phyloP scores from a whole-genome alignment of 1,140 invertebrate species.

The Drosophila novamexicana region DNA sequence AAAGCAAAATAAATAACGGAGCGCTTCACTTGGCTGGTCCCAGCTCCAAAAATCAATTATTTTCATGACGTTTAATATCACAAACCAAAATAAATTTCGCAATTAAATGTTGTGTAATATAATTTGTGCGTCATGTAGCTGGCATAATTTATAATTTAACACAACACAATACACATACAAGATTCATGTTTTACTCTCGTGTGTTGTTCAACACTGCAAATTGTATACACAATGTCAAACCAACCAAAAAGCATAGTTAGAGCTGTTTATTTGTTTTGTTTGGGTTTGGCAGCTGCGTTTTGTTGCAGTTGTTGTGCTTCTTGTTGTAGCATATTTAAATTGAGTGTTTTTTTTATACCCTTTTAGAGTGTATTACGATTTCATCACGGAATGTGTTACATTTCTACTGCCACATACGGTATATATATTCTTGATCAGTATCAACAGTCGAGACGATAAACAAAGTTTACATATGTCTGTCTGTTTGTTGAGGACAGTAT shows the following conservation, averaged over 20 bases:
- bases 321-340: constrained; percentile 33
- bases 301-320: constrained; percentile 11
- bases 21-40: too few species aligned
- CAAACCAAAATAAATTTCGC: background rate
- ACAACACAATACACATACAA: constrained; percentile 1
- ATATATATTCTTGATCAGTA: too few species aligned
- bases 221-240: constrained; percentile 3
- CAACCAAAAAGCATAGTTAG: constrained; percentile 12
- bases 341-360: constrained; percentile 3
- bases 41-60: too few species aligned
- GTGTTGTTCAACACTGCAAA: constrained; percentile 13
- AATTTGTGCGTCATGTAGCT: constrained; percentile 5
- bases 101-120: constrained; percentile 2
- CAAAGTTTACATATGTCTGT: too few species aligned
- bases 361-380: too few species aligned
- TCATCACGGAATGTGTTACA: too few species aligned
- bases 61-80: too few species aligned
- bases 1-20: too few species aligned
- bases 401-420: too few species aligned
- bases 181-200: background rate
- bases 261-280: constrained; percentile 20
- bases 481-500: too few species aligned
- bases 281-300: background rate
- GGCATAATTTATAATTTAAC: constrained; percentile 14
- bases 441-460: too few species aligned